Evolutionary conservation across 2,888 invertebrate species (phyloP).

Genomic region (Leptarthrus brevirostris): DNA sequence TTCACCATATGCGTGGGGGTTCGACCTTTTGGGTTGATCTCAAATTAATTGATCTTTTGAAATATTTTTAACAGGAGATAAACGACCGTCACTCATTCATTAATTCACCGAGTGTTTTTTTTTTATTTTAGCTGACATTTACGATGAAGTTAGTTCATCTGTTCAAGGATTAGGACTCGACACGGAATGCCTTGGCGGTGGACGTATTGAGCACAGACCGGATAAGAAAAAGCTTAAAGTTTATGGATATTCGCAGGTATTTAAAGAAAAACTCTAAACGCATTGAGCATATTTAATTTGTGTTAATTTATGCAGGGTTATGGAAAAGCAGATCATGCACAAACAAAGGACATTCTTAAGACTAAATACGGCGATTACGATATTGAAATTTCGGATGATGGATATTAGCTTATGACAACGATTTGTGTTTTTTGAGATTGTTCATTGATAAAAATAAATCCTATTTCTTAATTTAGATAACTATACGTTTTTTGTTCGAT

Average conservation of each 20-base stretch:
- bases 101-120: neutral
- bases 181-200: constrained; percentile 90
- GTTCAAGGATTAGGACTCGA: constrained; percentile 69
- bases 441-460: no score
- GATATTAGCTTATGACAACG: constrained; percentile 80
- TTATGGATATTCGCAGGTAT: constrained; percentile 91
- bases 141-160: constrained; percentile 70
- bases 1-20: neutral
- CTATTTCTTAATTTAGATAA: no score
- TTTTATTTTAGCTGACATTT: constrained; percentile 80
- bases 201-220: constrained; percentile 87
- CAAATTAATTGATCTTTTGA: constrained; percentile 13
- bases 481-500: no score
- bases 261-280: constrained; percentile 8
- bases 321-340: constrained; percentile 89
- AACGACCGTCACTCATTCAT: neutral
- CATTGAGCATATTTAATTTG: no score
- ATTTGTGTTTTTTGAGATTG: no score
- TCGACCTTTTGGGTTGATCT: neutral
- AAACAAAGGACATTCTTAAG: constrained; percentile 80
- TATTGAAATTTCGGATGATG: constrained; percentile 73
- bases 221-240: constrained; percentile 83
- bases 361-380: constrained; percentile 79
- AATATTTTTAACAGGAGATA: neutral
- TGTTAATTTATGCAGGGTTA: constrained; percentile 73